These are phyloP conservation scores for Gobio gobio DNA, from an alignment of 2,113 vertebrate species.

Conservation along the genomic window DNA sequence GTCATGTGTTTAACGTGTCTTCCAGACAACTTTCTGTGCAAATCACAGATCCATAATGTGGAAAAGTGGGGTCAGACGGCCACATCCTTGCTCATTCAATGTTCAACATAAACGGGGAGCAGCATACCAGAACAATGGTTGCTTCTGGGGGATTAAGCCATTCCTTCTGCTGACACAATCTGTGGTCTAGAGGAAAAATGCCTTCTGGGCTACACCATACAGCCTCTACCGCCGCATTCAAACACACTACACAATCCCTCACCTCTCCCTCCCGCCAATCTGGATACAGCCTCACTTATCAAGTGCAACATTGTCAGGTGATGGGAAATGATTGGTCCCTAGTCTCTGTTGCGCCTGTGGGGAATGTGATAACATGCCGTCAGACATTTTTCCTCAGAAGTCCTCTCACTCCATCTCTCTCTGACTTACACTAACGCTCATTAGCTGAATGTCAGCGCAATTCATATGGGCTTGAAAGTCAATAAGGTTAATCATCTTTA, in stretches of 20 bases:
- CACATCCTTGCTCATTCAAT: background rate
- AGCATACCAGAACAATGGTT: background rate
- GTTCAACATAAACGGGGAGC: background rate
- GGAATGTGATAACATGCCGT: constrained; percentile 35
- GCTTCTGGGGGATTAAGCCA: background rate
- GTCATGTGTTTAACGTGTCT: background rate
- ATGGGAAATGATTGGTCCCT: constrained; percentile 42
- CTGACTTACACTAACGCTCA: constrained; percentile 14
- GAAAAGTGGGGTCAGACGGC: background rate
- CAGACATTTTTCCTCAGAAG: background rate
- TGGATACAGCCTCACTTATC: constrained; percentile 37
- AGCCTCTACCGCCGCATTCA: background rate
- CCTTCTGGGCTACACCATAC: background rate
- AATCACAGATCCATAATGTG: constrained; percentile 26
- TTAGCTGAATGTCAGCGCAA: constrained; percentile 45
- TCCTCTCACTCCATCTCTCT: background rate
- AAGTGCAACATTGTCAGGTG: constrained; percentile 39
- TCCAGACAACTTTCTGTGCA: background rate
- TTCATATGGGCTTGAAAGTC: constrained; percentile 46
- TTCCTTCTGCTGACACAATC: background rate
- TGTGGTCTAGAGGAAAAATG: background rate
- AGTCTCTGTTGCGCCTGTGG: constrained; percentile 10
- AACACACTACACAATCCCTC: background rate
- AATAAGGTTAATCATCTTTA: constrained; percentile 40
- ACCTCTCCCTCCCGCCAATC: background rate